Percentiles rank a stretch among this genome's conserved stretches.
Conservation (phyloP, 2,888 invertebrate species). For the Myopa tessellatipennis region DNA sequence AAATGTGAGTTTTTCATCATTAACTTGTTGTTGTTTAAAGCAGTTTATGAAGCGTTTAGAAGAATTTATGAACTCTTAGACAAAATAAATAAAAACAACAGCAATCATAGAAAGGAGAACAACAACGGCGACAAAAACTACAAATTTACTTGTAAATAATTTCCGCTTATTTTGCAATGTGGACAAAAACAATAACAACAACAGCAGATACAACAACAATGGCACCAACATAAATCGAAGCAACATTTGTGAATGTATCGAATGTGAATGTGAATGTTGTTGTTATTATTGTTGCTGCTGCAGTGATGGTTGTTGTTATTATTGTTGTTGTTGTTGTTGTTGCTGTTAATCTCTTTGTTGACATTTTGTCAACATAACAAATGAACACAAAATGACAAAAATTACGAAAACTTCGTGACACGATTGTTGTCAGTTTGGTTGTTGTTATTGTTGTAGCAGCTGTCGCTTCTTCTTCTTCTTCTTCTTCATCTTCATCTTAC, state of each 20-base stretch:
- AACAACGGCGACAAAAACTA: too few relatives aligned
- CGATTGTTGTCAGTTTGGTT: constrained; percentile 15
- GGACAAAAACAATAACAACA: constrained; percentile 4
- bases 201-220: constrained; percentile 9
- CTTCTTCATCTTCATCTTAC: background rate
- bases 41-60: too few relatives aligned
- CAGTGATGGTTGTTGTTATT: constrained; percentile 11
- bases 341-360: constrained; percentile 18
- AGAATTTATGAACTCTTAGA: too few relatives aligned
- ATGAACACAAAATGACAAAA: background rate
- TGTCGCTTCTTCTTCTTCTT: background rate
- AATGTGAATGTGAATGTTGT: background rate
- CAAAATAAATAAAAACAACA: too few relatives aligned
- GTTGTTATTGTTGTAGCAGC: constrained; percentile 10
- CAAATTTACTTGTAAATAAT: too few relatives aligned
- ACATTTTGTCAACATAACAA: constrained; percentile 31
- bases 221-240: background rate
- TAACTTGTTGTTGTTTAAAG: too few relatives aligned
- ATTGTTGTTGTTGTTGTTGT: background rate
- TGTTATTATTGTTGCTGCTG: background rate
- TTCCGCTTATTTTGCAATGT: constrained; percentile 2
- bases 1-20: too few relatives aligned
- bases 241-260: background rate
- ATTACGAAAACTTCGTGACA: constrained; percentile 18
- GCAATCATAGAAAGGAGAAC: too few relatives aligned